Base-by-base conservation (phyloP, 2,888 invertebrate species). In the Amphipoea oculea region DNA sequence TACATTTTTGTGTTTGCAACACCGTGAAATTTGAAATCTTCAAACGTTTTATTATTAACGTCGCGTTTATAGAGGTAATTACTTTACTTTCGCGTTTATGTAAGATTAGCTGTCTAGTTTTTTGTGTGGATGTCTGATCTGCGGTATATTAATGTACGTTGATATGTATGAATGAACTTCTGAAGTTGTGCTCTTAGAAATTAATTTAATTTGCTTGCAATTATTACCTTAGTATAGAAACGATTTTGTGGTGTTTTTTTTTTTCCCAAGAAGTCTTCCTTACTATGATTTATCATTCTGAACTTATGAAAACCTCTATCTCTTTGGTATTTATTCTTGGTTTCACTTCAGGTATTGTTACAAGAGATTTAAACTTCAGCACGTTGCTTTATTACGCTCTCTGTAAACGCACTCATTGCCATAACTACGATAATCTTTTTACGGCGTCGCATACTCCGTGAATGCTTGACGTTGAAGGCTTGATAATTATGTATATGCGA, bases 311-410 rank as follows among this genome's bases (percentile, higher is more conserved):
- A 29, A 51, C 29, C n/a, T 57, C 20, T 42, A 42, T 42, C 4
- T 54, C n/a, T 6, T 60, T 6, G 11, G n/a, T 73, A 20, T 70
- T 62, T 73, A 20, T 70, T 62, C 20, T 1, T 23, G 5, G 51
- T 76, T 65, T 29, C 36, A n/a, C 36, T 62, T 29, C 1, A n/a
- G 48, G n/a, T 82, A 65, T 75, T 77, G n/a, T 76, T 48, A 74
- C 54, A 67, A 73, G 48, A 76, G 66, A 83, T 79, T 48, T 73
- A 75, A 57, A 77, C 73, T 63, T 62, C 42, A 85, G 23, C 81
- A 73, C 88, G 85, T 83, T 88, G 88, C 87, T 89, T 81, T 88
- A 88, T 87, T 86, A 89, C 89, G 81, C 76, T 86, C 89, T 89
- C 86, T 84, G 86, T 90, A 91, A 92, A 92, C 84, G 88, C 86